A percentile compares a stretch with the other conserved stretches of the same genome.
Conservation (phyloP, 2,113 vertebrate species). For the Vireo altiloquus region DNA sequence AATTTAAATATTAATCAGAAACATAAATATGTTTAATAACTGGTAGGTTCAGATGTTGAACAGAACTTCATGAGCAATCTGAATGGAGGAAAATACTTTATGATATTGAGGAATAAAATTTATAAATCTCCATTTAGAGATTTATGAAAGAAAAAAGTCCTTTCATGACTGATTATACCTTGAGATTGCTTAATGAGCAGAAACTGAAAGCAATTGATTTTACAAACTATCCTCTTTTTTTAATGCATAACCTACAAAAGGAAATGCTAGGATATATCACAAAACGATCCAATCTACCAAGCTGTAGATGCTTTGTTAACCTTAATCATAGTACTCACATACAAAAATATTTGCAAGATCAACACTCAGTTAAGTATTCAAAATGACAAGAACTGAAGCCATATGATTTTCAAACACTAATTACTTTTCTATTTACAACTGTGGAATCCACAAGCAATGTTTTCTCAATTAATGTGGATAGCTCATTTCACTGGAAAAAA, state of each 20-base stretch:
- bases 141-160: not conserved
- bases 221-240: not conserved
- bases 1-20: not conserved
- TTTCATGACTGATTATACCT: not conserved
- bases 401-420: conserved; percentile 34
- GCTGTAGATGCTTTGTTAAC: not conserved
- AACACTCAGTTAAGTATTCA: not conserved
- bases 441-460: not conserved
- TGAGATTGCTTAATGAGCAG: not conserved
- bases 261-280: not conserved
- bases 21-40: not conserved
- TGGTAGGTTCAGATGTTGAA: not conserved
- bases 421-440: conserved; percentile 9
- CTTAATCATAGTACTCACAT: not conserved
- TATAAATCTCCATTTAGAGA: not conserved
- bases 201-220: not conserved
- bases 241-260: not conserved
- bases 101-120: not conserved
- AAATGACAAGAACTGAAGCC: not conserved
- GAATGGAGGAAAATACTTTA: not conserved
- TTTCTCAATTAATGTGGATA: conserved; percentile 22
- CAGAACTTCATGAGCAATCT: not conserved
- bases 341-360: not conserved
- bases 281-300: not conserved
- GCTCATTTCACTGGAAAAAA: not conserved